A percentile compares a stretch with the other conserved stretches of the same genome.
Conservation (phyloP, 2,797 vertebrate species). For the Gadopsis marmoratus region DNA sequence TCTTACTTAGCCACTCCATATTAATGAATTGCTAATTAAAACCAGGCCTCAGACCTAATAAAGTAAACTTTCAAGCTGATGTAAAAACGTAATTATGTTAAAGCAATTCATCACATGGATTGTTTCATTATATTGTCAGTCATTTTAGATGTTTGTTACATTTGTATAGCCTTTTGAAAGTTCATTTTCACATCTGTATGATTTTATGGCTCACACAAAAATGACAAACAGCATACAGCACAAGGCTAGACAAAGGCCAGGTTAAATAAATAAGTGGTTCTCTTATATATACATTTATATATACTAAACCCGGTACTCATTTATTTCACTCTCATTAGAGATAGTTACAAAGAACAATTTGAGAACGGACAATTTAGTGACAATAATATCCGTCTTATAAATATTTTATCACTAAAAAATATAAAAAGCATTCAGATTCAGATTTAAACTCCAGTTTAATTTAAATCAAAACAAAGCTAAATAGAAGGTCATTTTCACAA, state of each 20-base stretch:
- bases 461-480: background rate
- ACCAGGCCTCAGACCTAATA: background rate
- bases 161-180: background rate
- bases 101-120: background rate
- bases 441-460: background rate
- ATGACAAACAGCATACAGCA: too few relatives aligned
- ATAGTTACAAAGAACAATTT: conserved; percentile 5
- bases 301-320: background rate
- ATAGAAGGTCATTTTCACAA: background rate
- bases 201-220: background rate
- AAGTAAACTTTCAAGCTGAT: background rate
- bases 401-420: conserved; percentile 9
- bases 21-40: background rate
- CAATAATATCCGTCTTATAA: background rate
- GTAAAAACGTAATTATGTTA: background rate
- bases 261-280: background rate
- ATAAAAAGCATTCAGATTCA: conserved; percentile 8
- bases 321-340: background rate
- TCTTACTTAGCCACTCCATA: background rate
- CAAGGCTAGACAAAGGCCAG: too few relatives aligned
- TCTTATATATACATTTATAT: background rate
- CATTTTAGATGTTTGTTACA: background rate
- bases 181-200: background rate
- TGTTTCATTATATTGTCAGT: background rate
- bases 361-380: background rate